Percentiles rank a stretch among this genome's conserved stretches.
phyloP scores from a whole-genome alignment of 2,797 vertebrate species.

The Danionella dracula region DNA sequence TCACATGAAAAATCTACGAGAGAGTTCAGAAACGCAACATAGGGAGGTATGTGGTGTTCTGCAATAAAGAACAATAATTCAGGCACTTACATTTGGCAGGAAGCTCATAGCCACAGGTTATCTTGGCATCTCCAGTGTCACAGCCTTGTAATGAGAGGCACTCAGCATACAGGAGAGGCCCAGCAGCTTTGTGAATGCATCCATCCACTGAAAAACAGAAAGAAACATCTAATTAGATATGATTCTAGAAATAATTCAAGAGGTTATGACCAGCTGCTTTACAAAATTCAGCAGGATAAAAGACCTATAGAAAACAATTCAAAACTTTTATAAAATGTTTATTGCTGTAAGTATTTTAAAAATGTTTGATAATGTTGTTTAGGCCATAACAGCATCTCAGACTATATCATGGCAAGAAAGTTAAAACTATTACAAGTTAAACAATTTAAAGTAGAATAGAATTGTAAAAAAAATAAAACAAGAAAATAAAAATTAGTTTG shows the following conservation, averaged over 20 bases:
- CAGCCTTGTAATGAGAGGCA: slow-evolving; percentile 92
- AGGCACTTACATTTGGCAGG: slow-evolving; percentile 92
- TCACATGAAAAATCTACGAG: slow-evolving; percentile 1
- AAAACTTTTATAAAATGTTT: too few relatives aligned
- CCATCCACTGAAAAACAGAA: slow-evolving; percentile 82
- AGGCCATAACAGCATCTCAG: too few relatives aligned
- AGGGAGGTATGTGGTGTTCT: not conserved
- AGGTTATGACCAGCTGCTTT: too few relatives aligned
- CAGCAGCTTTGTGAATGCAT: slow-evolving; percentile 96
- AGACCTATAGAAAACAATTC: too few relatives aligned
- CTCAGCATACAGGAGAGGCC: slow-evolving; percentile 88
- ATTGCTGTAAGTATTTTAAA: too few relatives aligned
- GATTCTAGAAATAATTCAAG: not conserved
- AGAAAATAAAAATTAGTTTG: too few relatives aligned
- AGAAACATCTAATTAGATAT: not conserved
- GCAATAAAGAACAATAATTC: slow-evolving; percentile 1
- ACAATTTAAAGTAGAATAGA: too few relatives aligned
- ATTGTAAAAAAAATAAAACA: too few relatives aligned
- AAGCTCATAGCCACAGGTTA: slow-evolving; percentile 93
- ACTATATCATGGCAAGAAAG: too few relatives aligned
- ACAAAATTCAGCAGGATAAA: too few relatives aligned
- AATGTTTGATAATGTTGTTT: too few relatives aligned
- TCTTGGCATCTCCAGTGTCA: slow-evolving; percentile 92
- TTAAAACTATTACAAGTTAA: too few relatives aligned
- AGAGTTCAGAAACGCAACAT: not conserved